These are phyloP conservation scores for Cosmorhoe ocellata DNA, from an alignment of 2,888 invertebrate species.

Conservation along the genomic window DNA sequence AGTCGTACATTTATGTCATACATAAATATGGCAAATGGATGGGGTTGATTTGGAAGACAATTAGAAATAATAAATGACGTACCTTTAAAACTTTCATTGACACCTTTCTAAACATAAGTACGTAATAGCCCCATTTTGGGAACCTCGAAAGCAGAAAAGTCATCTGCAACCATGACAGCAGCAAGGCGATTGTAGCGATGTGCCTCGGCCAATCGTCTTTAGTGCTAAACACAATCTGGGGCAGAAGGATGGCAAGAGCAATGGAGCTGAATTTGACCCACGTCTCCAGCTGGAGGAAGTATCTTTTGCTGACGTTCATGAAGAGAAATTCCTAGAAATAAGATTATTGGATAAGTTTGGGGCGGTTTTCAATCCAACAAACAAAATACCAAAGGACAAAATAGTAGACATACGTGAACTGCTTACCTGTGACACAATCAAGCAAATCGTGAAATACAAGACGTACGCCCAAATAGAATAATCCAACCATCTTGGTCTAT, in stretches of 20 bases:
- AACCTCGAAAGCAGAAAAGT: slow-evolving; percentile 63
- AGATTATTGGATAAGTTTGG: too few relatives aligned
- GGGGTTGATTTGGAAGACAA: too few relatives aligned
- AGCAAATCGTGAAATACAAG: slow-evolving; percentile 9
- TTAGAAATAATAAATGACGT: too few relatives aligned
- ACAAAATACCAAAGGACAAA: too few relatives aligned
- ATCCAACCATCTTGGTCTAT: slow-evolving; percentile 4
- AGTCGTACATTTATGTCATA: too few relatives aligned
- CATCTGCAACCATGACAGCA: slow-evolving; percentile 64
- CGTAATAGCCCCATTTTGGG: slow-evolving; percentile 63
- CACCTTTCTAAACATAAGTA: slow-evolving; percentile 69
- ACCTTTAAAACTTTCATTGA: slow-evolving; percentile 63
- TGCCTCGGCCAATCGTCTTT: slow-evolving; percentile 22
- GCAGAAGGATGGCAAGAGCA: slow-evolving; percentile 15
- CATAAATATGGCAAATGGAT: neutral
- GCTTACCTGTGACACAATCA: slow-evolving; percentile 14
- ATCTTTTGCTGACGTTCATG: slow-evolving; percentile 50
- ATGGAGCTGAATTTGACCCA: slow-evolving; percentile 56
- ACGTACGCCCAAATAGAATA: slow-evolving; percentile 6
- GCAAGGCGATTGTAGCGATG: slow-evolving; percentile 41
- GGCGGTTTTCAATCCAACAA: too few relatives aligned
- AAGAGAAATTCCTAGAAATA: slow-evolving; percentile 40
- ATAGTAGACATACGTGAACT: too few relatives aligned
- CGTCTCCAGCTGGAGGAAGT: slow-evolving; percentile 58
- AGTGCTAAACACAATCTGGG: slow-evolving; percentile 4